A percentile compares a stretch with the other conserved stretches of the same genome.
Conservation (phyloP, 2,797 vertebrate genomes). For the Enteromius argenteus region DNA sequence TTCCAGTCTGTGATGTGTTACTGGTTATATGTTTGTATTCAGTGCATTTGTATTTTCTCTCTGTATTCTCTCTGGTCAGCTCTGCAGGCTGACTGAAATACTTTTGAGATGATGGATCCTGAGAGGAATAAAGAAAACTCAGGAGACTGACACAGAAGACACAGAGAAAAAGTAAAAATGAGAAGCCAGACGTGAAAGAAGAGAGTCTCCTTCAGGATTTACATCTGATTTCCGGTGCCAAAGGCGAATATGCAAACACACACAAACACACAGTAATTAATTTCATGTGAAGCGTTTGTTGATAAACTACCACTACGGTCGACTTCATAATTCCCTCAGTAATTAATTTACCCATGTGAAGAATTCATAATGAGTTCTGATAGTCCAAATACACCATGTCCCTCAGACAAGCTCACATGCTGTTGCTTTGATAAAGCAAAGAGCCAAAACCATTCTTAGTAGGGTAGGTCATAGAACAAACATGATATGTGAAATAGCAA, state of each 20-base stretch:
- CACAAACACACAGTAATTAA: neutral
- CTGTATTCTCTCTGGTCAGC: slow-evolving; percentile 34
- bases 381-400: neutral
- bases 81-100: slow-evolving; percentile 21
- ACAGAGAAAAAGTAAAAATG: neutral
- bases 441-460: neutral
- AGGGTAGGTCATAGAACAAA: slow-evolving; percentile 13
- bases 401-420: neutral
- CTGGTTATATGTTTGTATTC: slow-evolving; percentile 26
- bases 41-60: slow-evolving; percentile 23
- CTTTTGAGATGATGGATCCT: slow-evolving; percentile 24
- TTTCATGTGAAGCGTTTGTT: neutral
- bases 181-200: neutral
- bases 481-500: slow-evolving; percentile 3
- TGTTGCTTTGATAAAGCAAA: slow-evolving; percentile 8
- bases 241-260: neutral
- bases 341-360: neutral
- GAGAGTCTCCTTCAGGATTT: neutral
- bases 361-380: slow-evolving; percentile 19
- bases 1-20: neutral
- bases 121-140: slow-evolving; percentile 34
- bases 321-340: neutral
- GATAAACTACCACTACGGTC: neutral
- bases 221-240: slow-evolving; percentile 1
- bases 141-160: slow-evolving; percentile 14